These are phyloP conservation scores for Protosalanx chinensis DNA, from an alignment of 2,797 vertebrate genomes.

Conservation along the genomic window DNA sequence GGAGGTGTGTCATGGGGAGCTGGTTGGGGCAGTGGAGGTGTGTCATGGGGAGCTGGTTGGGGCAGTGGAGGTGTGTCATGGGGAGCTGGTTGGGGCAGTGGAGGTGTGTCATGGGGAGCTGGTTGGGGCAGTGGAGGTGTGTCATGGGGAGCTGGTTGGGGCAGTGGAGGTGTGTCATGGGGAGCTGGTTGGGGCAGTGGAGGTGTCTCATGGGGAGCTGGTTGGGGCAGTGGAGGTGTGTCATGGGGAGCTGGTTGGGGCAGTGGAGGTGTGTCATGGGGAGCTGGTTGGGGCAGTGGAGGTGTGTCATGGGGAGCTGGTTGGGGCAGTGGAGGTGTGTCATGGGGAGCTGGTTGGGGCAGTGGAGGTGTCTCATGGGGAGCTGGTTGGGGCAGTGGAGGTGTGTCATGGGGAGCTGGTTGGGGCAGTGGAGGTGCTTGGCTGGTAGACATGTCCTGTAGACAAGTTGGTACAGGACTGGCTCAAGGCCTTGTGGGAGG, in stretches of 20 bases:
- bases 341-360: slow-evolving; percentile 50
- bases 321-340: too few species aligned
- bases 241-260: slow-evolving; percentile 50
- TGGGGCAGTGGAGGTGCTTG: slow-evolving; percentile 31
- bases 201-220: slow-evolving; percentile 40
- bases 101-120: slow-evolving; percentile 39
- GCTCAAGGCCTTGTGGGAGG: too few species aligned
- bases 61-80: slow-evolving; percentile 32
- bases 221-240: too few species aligned
- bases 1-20: too few species aligned
- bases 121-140: too few species aligned
- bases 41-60: too few species aligned
- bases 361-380: slow-evolving; percentile 13
- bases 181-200: too few species aligned
- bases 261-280: slow-evolving; percentile 1
- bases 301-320: slow-evolving; percentile 41
- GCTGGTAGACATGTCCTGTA: too few species aligned
- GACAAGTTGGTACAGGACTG: too few species aligned
- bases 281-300: too few species aligned
- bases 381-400: too few species aligned
- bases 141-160: slow-evolving; percentile 48
- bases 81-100: slow-evolving; percentile 57
- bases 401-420: slow-evolving; percentile 42
- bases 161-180: background rate
- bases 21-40: slow-evolving; percentile 35